A percentile compares a stretch with the other conserved stretches of the same genome.
These are phyloP conservation scores for Gandaritis pyraliata DNA, from an alignment of 2,888 invertebrate genomes.

Conservation along the genomic window DNA sequence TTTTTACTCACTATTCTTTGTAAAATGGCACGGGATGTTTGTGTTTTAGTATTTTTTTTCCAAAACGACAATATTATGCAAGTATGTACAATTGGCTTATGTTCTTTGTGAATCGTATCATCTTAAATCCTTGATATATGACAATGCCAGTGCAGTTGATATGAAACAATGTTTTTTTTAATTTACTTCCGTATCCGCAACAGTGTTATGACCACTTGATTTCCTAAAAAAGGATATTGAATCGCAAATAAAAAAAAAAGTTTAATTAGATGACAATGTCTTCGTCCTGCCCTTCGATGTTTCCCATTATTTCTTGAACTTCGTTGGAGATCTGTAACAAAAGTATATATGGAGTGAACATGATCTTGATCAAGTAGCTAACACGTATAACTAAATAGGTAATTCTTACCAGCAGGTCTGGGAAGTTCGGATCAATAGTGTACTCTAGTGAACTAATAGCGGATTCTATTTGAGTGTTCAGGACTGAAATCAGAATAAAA, in stretches of 20 bases:
- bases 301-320: slow-evolving; percentile 51
- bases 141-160: neutral
- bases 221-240: neutral
- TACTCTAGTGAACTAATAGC: slow-evolving; percentile 49
- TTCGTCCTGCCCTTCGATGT: slow-evolving; percentile 43
- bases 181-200: neutral
- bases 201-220: neutral
- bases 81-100: slow-evolving; percentile 16
- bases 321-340: slow-evolving; percentile 52
- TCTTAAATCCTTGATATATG: slow-evolving; percentile 2
- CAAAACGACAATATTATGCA: slow-evolving; percentile 9
- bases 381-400: no score
- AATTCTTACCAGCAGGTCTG: slow-evolving; percentile 56
- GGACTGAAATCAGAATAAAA: slow-evolving; percentile 48
- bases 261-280: slow-evolving; percentile 8
- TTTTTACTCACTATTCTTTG: no score
- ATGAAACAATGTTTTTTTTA: neutral
- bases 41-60: neutral
- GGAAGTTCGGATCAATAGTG: slow-evolving; percentile 47
- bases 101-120: slow-evolving; percentile 7
- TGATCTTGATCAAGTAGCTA: neutral
- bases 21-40: neutral
- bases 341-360: neutral
- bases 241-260: slow-evolving; percentile 2
- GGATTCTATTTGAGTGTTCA: slow-evolving; percentile 50